Evolutionary conservation across 2,113 vertebrate genomes (phyloP), one percentile per base, ranked within the genome.

Genomic region (Pluvianellus socialis): DNA sequence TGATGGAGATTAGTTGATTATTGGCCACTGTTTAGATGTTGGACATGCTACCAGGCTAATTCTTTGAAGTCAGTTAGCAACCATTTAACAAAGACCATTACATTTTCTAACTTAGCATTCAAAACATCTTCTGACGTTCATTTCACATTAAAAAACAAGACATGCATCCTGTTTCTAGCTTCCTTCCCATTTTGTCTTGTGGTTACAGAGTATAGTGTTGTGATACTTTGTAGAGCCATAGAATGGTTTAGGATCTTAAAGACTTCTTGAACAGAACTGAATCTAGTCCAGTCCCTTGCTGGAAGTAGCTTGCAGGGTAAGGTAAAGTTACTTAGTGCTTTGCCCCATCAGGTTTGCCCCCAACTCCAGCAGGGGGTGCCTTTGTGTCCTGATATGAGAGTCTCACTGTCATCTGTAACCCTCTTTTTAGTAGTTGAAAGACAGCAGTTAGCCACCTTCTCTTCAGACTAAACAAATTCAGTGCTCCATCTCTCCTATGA

Each of bases 341-440:
- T 65, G 10, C 6, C 12, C 21, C 4, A 4, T 40, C 26, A 50
- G 35, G 8, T 61, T 50, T 74, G 32, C 45, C 8, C 22, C 33
- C 8, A 0, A 10, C 0, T 55, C 27, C 44, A 65, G 21, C 38
- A 58, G 27, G 11, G n/a, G 10, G 9, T 7, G 2, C 19, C 84
- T 59, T 38, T 33, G 22, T 24, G 35, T 38, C 30, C 53, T 53
- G 58, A 53, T 26, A 66, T 7, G 9, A 86, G 18, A 33, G 5
- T 38, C 33, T 35, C 33, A 40, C 22, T 50, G 13, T 79, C 20
- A 22, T 62, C 30, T 38, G 24, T 70, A 61, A 27, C 14, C 3
- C 4, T 79, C 10, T 32, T 66, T 21, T 70, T 49, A 13, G 63
- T 59, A 33, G 32, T 4, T 67, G 58, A 91, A 91, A 72, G 70